Evolutionary conservation across 1,140 invertebrate genomes (phyloP).

Genomic region (Sycophila sp.): DNA sequence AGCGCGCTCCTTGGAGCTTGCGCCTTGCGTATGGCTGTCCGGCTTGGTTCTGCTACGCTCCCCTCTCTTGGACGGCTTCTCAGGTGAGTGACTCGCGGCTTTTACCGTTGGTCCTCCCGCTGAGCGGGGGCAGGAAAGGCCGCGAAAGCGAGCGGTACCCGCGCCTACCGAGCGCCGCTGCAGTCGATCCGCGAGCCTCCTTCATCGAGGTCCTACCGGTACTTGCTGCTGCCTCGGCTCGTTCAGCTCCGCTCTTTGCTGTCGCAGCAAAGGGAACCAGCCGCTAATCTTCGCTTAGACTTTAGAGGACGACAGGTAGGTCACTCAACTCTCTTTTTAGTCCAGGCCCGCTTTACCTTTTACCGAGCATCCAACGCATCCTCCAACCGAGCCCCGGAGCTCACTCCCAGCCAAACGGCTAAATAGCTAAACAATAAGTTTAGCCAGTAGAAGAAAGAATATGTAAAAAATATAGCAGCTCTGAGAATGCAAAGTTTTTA

Average conservation of each 20-base stretch:
- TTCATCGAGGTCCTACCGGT: not conserved
- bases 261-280: not conserved
- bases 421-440: no score
- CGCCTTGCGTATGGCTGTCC: no score
- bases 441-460: no score
- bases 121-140: conserved; percentile 11
- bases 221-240: not conserved
- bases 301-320: conserved; percentile 29
- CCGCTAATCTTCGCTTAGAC: no score
- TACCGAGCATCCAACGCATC: no score
- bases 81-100: conserved; percentile 37
- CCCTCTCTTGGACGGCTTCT: not conserved
- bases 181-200: conserved; percentile 20
- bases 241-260: no score
- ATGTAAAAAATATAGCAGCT: no score
- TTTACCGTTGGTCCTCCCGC: conserved; percentile 35
- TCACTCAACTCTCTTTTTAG: conserved; percentile 32
- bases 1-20: no score
- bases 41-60: not conserved
- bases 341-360: no score
- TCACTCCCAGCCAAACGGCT: no score
- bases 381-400: no score
- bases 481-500: no score
- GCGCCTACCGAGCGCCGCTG: not conserved
- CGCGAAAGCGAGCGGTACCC: not conserved